phyloP scores from a whole-genome alignment of 2,797 vertebrate species.

The Margarornis squamiger region DNA sequence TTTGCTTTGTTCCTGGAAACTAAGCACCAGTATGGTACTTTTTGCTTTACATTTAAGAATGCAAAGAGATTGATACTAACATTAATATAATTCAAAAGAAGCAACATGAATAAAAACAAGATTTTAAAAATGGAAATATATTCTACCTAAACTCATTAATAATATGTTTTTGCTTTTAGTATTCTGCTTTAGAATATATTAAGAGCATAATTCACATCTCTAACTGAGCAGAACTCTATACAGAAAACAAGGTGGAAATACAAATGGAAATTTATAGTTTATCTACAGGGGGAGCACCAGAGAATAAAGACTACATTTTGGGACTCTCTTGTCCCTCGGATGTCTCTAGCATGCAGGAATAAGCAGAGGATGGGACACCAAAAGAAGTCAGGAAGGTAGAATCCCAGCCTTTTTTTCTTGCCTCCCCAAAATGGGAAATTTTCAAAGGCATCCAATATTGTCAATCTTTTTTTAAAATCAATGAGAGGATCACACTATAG shows the following conservation, averaged over 20 bases:
- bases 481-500: neutral
- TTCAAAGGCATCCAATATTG: neutral
- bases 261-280: neutral
- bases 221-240: neutral
- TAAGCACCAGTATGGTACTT: neutral
- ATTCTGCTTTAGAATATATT: neutral
- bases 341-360: neutral
- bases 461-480: neutral
- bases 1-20: neutral
- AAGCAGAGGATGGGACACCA: neutral
- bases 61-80: neutral
- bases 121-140: constrained; percentile 10
- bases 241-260: neutral
- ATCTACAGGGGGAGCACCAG: neutral
- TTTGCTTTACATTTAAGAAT: no score
- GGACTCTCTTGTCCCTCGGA: neutral
- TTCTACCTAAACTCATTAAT: neutral
- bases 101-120: neutral
- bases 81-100: neutral
- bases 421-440: neutral
- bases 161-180: neutral
- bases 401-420: neutral
- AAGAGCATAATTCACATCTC: neutral
- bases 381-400: neutral
- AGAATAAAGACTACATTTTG: neutral